These are phyloP conservation scores for Echinarachnius parma DNA, from an alignment of 53 echinoderm and acorn worm species.

Conservation along the genomic window DNA sequence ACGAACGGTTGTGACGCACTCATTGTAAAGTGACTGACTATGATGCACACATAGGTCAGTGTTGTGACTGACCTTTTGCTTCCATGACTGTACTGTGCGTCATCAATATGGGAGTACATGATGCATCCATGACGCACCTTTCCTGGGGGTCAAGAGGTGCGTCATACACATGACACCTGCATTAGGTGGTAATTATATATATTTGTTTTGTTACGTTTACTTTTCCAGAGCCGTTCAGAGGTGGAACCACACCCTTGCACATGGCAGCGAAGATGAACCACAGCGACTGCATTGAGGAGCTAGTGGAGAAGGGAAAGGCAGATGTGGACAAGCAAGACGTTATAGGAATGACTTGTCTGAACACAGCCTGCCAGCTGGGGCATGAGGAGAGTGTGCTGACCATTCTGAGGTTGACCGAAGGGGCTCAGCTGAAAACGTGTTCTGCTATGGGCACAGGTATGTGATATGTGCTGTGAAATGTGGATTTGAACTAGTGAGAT, in stretches of 20 bases:
- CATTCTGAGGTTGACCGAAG: conserved; percentile 54
- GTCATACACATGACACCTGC: no score
- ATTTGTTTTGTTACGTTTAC: no score
- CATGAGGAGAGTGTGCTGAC: conserved; percentile 74
- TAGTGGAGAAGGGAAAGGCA: conserved; percentile 65
- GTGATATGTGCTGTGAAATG: no score
- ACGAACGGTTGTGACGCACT: no score
- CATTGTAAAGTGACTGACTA: no score
- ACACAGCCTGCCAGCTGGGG: conserved; percentile 70
- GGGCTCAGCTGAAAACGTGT: conserved; percentile 22
- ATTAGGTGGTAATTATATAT: no score
- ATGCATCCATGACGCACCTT: no score
- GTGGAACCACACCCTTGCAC: conserved; percentile 78
- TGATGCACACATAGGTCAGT: no score
- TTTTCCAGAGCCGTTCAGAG: conserved; percentile 69
- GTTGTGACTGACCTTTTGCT: no score
- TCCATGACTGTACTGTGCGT: no score
- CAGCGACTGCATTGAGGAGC: conserved; percentile 58
- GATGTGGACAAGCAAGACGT: conserved; percentile 64
- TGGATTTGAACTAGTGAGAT: conserved; percentile 57
- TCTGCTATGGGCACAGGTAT: conserved; percentile 62
- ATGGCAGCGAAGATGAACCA: conserved; percentile 83
- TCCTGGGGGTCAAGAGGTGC: no score
- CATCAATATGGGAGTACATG: no score
- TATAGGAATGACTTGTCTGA: conserved; percentile 64